Conservation (phyloP, 2,888 invertebrate species). For the Gryllus longicercus region DNA sequence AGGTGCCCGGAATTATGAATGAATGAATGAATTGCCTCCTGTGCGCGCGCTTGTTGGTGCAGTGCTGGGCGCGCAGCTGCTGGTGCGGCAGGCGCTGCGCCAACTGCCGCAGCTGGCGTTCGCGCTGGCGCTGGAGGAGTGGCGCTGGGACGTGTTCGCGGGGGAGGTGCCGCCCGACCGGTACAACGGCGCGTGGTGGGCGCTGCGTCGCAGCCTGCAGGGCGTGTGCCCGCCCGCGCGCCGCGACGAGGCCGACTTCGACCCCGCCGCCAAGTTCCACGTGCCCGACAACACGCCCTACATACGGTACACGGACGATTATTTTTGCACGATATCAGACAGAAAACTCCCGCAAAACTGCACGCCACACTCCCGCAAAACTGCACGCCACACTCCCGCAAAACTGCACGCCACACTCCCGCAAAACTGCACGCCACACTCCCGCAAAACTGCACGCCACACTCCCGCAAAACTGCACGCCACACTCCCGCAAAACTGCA, state of each 20-base stretch:
- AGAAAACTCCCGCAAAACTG: no score
- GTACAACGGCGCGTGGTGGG: slow-evolving; percentile 64
- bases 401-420: no score
- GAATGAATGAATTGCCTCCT: no score
- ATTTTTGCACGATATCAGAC: neutral
- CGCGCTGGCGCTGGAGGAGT: slow-evolving; percentile 63
- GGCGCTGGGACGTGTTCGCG: slow-evolving; percentile 67
- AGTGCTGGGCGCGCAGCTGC: slow-evolving; percentile 43
- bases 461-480: no score
- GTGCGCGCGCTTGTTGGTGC: no score
- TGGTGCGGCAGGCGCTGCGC: slow-evolving; percentile 59
- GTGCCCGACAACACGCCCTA: slow-evolving; percentile 69
- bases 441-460: no score
- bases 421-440: no score
- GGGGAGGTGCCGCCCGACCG: slow-evolving; percentile 49
- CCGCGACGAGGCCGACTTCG: slow-evolving; percentile 59
- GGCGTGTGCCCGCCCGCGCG: slow-evolving; percentile 57
- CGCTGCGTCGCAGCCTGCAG: slow-evolving; percentile 54
- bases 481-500: no score
- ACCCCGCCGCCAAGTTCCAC: slow-evolving; percentile 68
- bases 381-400: no score
- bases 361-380: no score
- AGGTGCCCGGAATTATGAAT: no score
- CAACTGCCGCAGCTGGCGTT: slow-evolving; percentile 70
- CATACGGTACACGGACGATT: slow-evolving; percentile 53